Base-by-base conservation (phyloP, 2,113 vertebrate genomes). In the Globicephala melas region DNA sequence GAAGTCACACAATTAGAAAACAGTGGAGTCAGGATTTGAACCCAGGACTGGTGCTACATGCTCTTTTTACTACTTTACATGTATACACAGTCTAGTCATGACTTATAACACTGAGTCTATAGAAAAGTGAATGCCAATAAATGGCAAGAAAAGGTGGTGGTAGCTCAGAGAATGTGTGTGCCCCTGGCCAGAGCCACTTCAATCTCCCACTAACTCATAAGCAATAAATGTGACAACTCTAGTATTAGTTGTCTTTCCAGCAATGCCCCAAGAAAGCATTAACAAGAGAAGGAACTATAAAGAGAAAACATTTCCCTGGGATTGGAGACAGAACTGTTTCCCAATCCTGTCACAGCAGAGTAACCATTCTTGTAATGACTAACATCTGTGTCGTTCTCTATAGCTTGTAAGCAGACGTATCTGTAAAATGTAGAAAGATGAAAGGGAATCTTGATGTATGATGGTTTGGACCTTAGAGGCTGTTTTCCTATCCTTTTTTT, bases 381-480 rank as follows among this genome's bases (percentile, higher is more conserved):
- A 97, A 63, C 70, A 91, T 89, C 81, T 94, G 93, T 84, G 50
- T 5, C 25, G 71, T 26, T 83, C 89, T 91, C 89, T n/a, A 41
- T 58, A 80, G 77, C n/a, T 68, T 90, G 73, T 36, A 91, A n/a
- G 47, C 8, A 44, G 95, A 96, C 44, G 70, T 91, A 92, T 91
- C 76, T 62, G n/a, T 91, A 95, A 90, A 84, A 90, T 84, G 79
- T 21, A 86, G 73, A 79, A 92, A 96, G 86, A 96, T 92, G 79
- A 95, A 98, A 96, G 65, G 26, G 9, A 89, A 95, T 79, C 50
- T 93, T 97, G 94, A 92, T 91, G 13, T 47, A 89, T 55, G 74
- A 86, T 71, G 63, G 50, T 21, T 86, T 68, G 68, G 90, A 96
- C 60, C 70, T 89, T 20, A 70, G 91, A 97, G 73, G 86, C 50